These are phyloP conservation scores for Plecotus auritus DNA, from an alignment of 2,113 vertebrate genomes.

Conservation along the genomic window DNA sequence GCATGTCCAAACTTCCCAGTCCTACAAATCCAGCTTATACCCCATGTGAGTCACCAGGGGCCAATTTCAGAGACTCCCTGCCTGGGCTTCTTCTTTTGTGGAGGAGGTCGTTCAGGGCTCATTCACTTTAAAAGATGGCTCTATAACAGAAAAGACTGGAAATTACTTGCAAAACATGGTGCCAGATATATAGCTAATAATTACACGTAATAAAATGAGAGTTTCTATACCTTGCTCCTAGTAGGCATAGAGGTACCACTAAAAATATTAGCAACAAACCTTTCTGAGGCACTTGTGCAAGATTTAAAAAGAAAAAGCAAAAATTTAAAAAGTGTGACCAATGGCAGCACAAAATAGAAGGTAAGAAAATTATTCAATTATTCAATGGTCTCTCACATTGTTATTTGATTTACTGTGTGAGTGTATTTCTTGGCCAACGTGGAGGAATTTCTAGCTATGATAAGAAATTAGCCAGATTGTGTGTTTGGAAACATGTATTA, in stretches of 20 bases:
- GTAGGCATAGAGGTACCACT: background rate
- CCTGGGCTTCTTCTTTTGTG: background rate
- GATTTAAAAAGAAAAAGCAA: background rate
- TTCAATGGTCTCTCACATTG: background rate
- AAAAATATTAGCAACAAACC: background rate
- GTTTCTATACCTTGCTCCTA: background rate
- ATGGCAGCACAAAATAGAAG: background rate
- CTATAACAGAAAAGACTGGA: background rate
- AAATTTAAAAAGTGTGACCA: background rate
- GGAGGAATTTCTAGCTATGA: constrained; percentile 43
- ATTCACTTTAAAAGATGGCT: constrained; percentile 8
- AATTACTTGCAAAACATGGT: constrained; percentile 20
- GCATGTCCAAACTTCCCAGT: background rate
- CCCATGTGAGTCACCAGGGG: background rate
- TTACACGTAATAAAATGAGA: background rate
- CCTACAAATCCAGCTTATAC: background rate
- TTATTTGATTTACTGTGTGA: constrained; percentile 31
- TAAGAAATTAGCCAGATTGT: constrained; percentile 60
- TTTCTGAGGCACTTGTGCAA: constrained; percentile 12
- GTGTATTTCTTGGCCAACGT: constrained; percentile 45
- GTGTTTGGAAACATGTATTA: constrained; percentile 61
- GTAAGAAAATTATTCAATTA: background rate
- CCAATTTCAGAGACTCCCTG: background rate
- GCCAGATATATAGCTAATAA: background rate
- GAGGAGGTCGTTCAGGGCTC: background rate